These are phyloP conservation scores for Heteromurus nitidus DNA, from an alignment of 2,888 invertebrate genomes.

Conservation along the genomic window DNA sequence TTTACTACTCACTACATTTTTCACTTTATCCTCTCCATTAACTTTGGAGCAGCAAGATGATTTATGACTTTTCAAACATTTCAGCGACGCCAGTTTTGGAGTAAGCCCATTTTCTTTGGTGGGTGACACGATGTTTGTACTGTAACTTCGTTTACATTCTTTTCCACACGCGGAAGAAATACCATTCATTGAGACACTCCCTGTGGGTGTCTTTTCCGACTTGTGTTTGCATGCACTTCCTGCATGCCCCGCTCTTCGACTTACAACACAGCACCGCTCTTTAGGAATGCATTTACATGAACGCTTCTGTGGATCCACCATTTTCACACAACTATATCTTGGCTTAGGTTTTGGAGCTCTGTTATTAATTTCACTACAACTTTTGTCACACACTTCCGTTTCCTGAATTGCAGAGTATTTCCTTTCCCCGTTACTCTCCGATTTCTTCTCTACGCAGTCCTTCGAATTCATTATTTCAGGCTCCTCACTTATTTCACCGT, in stretches of 20 bases:
- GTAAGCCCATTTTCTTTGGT: constrained; percentile 69
- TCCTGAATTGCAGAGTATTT: constrained; percentile 69
- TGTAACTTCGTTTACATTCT: constrained; percentile 67
- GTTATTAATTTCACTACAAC: constrained; percentile 45
- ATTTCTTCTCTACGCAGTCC: too few relatives aligned
- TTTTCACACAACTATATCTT: constrained; percentile 64
- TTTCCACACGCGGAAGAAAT: constrained; percentile 35
- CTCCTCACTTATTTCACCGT: constrained; percentile 73
- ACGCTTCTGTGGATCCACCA: constrained; percentile 62
- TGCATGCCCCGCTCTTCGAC: constrained; percentile 26
- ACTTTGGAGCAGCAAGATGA: constrained; percentile 62
- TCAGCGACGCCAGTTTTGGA: constrained; percentile 72
- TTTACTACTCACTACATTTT: constrained; percentile 18
- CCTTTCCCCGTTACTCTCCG: constrained; percentile 44
- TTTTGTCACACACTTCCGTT: constrained; percentile 36
- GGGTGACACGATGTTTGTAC: constrained; percentile 61
- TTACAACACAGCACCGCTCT: constrained; percentile 65
- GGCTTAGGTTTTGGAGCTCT: constrained; percentile 63
- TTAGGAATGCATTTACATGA: constrained; percentile 68
- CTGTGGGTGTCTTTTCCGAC: constrained; percentile 12
- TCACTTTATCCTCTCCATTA: constrained; percentile 47
- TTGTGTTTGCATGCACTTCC: constrained; percentile 46
- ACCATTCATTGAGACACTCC: neutral
- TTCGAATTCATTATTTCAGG: constrained; percentile 15
- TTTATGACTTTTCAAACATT: constrained; percentile 67